A percentile compares a stretch with the other conserved stretches of the same genome.
phyloP scores from a whole-genome alignment of 2,888 invertebrate genomes.

The Cryptosula pallasiana region DNA sequence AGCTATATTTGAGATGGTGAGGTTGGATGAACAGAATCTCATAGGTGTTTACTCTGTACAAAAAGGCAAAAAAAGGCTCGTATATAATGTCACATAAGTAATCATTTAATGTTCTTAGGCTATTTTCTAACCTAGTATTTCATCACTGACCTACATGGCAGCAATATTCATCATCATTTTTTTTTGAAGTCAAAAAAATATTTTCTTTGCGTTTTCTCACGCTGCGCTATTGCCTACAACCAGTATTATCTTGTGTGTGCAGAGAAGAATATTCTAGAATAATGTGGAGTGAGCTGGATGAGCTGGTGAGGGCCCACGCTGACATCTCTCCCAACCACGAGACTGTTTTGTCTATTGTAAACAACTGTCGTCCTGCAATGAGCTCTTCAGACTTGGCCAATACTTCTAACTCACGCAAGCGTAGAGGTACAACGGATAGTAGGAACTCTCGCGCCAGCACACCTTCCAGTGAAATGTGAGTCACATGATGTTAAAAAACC shows the following conservation, averaged over 20 bases:
- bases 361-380: constrained; percentile 67
- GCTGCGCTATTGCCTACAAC: too few species aligned
- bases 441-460: background rate
- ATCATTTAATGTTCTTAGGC: too few species aligned
- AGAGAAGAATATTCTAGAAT: constrained; percentile 83
- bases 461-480: constrained; percentile 20
- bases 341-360: constrained; percentile 56
- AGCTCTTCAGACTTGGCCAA: constrained; percentile 52
- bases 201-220: too few species aligned
- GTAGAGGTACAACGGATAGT: constrained; percentile 25
- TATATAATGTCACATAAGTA: background rate
- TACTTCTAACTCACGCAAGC: background rate
- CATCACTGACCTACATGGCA: too few species aligned
- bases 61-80: constrained; percentile 13
- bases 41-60: constrained; percentile 9
- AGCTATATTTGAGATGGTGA: constrained; percentile 73
- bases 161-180: too few species aligned
- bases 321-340: constrained; percentile 68
- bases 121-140: too few species aligned
- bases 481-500: too few species aligned
- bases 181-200: too few species aligned
- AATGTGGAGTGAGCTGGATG: constrained; percentile 84
- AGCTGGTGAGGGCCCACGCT: constrained; percentile 70
- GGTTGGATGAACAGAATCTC: constrained; percentile 60
- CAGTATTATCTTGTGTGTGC: constrained; percentile 29